Evolutionary conservation across 2,113 vertebrate genomes (phyloP), one percentile per base, ranked within the genome.

Genomic region (Hemicordylus capensis): DNA sequence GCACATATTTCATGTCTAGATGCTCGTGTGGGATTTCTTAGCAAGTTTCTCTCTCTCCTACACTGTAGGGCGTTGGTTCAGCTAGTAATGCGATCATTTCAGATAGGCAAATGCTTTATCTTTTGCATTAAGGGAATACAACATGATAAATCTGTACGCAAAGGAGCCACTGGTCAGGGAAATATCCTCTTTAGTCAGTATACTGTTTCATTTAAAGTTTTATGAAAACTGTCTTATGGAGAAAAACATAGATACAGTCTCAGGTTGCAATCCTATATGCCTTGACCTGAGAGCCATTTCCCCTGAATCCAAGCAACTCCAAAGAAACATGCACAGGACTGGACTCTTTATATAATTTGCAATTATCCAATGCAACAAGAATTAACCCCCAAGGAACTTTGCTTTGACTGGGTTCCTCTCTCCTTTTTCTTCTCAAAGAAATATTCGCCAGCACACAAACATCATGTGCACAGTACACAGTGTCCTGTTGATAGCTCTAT

Each of bases 21-120:
- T 0, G 44, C 61, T 48, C 89, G 89, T 90, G 59, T 61, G 24
- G 54, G 77, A 67, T 54, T 58, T 59, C 56, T 82, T 64, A 56
- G 54, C 67, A 83, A 87, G 89, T 89, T 89, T 94, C 93, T 91
- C 74, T 48, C 22, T 4, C 42, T 26, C 15, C n/a, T n/a, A n/a
- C 72, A 58, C 89, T 0, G 0, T 76, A 94, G 96, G 96, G 96
- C 93, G 95, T 95, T 96, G 96, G 95, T 95, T 94, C 91, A 81
- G 46, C 72, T 58, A 89, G 85, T 83, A 93, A 90, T 86, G 88
- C 91, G 91, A 70, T 93, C 58, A 37, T 90, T 89, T 89, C 93
- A 58, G 1, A 0, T 15, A 88, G 72, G 59, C 88, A 91, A 89
- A 39, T 90, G 72, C 82, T 22, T 51, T 63, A 3, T 39, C 69